Percentiles rank a stretch among this genome's conserved stretches.
These are phyloP conservation scores for Caenorhabditis angaria DNA, from an alignment of 2,888 invertebrate genomes.

Conservation along the genomic window DNA sequence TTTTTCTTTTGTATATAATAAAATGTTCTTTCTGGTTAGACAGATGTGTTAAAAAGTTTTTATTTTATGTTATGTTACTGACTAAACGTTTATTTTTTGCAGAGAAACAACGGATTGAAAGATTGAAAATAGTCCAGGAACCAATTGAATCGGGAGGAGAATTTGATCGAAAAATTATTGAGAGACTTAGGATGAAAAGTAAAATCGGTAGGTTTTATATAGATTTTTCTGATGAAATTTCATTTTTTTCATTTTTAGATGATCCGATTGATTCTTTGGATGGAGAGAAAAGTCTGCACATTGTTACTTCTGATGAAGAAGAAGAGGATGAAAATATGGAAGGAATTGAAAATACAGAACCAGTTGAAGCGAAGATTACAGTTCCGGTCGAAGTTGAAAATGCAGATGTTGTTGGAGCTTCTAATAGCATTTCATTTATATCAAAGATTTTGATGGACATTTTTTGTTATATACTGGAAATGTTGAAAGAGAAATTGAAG, in stretches of 20 bases:
- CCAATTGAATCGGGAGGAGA: neutral
- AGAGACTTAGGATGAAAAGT: neutral
- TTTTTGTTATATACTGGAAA: neutral
- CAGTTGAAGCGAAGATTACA: too few species aligned
- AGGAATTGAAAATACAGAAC: neutral
- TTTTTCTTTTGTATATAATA: too few species aligned
- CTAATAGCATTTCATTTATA: too few species aligned
- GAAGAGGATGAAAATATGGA: neutral
- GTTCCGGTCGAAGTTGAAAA: too few species aligned
- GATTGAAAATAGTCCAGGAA: neutral
- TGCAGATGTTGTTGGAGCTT: too few species aligned
- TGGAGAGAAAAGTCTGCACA: neutral
- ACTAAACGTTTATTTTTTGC: neutral
- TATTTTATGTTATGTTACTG: too few species aligned
- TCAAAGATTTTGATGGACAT: neutral
- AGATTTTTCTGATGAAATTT: too few species aligned
- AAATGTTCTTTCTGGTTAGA: too few species aligned
- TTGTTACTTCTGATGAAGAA: neutral
- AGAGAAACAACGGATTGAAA: too few species aligned
- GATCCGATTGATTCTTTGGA: neutral
- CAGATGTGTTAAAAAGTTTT: too few species aligned
- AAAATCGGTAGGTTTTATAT: neutral
- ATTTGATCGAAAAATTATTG: neutral
- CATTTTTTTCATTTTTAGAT: neutral
- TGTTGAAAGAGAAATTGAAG: neutral